Conservation (phyloP, 2,888 invertebrate genomes). For the Cheiracanthium punctorium region DNA sequence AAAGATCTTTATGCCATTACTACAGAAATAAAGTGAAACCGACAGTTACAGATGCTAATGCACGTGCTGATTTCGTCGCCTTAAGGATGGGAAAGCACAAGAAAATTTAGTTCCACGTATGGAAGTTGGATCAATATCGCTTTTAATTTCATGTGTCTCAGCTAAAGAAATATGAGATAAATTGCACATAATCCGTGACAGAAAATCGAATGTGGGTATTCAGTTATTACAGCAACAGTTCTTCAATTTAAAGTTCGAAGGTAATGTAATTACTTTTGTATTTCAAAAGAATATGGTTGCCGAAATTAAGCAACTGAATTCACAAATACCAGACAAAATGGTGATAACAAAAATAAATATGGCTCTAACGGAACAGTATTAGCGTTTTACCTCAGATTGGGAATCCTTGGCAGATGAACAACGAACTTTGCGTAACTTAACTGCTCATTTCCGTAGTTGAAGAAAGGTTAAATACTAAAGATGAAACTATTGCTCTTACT, state of each 20-base stretch:
- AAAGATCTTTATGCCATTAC: no score
- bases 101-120: conserved; percentile 1
- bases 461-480: neutral
- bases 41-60: neutral
- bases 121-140: neutral
- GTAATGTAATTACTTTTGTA: neutral
- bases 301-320: neutral
- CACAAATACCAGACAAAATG: conserved; percentile 5
- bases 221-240: neutral
- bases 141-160: neutral
- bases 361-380: neutral
- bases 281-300: conserved; percentile 15
- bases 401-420: conserved; percentile 9
- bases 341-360: conserved; percentile 3
- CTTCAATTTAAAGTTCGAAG: neutral
- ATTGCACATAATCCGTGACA: neutral
- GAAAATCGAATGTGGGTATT: neutral
- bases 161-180: neutral
- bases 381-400: neutral
- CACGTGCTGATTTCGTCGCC: neutral
- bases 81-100: conserved; percentile 2
- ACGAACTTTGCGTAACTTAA: neutral
- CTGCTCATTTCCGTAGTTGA: neutral
- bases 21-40: neutral
- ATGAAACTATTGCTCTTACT: neutral